Evolutionary conservation across 2,113 vertebrate species (phyloP).

Genomic region (Nipponia nippon): DNA sequence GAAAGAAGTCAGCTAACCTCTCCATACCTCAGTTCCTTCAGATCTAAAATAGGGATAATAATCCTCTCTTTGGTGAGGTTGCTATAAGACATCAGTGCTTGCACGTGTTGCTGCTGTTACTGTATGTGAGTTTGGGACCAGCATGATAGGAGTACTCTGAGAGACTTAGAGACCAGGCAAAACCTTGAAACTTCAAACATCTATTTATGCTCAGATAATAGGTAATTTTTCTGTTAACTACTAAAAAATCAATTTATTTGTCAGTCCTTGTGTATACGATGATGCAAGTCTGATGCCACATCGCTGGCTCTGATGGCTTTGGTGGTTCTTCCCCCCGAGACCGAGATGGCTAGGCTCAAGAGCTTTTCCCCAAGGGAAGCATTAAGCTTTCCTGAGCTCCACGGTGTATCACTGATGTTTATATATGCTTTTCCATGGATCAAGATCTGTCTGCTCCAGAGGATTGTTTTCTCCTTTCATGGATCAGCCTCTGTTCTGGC

Average conservation of each 20-base stretch:
- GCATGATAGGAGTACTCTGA: not conserved
- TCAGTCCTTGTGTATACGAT: rapidly evolving
- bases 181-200: not conserved
- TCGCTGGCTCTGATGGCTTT: not conserved
- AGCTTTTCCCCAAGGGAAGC: not conserved
- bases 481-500: not conserved
- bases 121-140: not conserved
- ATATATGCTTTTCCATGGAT: not conserved
- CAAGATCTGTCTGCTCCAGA: not conserved
- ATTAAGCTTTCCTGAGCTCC: not conserved
- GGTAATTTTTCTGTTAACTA: not conserved
- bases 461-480: not conserved
- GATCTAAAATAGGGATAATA: not conserved
- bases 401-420: not conserved
- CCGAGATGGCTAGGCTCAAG: not conserved
- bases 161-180: not conserved
- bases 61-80: not conserved
- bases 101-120: not conserved
- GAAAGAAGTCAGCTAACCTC: not conserved
- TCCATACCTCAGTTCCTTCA: not conserved
- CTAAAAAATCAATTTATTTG: not conserved
- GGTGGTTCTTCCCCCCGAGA: not conserved
- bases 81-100: not conserved
- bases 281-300: not conserved
- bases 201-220: not conserved